Evolutionary conservation across 1,140 invertebrate genomes (phyloP).

Genomic region (Sipha flava): DNA sequence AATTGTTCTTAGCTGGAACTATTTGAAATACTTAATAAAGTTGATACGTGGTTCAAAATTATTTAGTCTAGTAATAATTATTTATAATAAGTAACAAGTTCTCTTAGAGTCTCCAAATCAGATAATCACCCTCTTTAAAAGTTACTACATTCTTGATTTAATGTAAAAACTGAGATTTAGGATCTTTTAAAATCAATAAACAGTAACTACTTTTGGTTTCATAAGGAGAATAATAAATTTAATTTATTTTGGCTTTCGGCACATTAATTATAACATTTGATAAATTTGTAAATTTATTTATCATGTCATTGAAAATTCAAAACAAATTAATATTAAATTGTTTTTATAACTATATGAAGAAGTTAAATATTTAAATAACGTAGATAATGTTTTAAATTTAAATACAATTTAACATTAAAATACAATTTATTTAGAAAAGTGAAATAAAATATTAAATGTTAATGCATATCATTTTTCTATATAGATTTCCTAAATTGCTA

Average conservation of each 20-base stretch:
- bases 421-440: too few relatives aligned
- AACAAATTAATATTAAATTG: background rate
- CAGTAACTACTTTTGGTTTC: background rate
- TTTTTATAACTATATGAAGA: too few relatives aligned
- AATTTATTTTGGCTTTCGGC: background rate
- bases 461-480: too few relatives aligned
- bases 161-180: background rate
- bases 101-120: background rate
- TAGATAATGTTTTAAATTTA: too few relatives aligned
- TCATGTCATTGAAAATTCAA: background rate
- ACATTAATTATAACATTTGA: background rate
- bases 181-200: background rate
- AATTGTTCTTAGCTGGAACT: too few relatives aligned
- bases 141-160: background rate
- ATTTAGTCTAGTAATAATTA: too few relatives aligned
- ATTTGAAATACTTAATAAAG: too few relatives aligned
- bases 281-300: background rate
- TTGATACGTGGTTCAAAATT: too few relatives aligned
- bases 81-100: background rate
- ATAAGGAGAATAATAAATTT: background rate
- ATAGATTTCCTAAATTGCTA: too few relatives aligned
- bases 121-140: background rate
- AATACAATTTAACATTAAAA: too few relatives aligned
- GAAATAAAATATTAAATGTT: too few relatives aligned
- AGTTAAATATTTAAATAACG: too few relatives aligned